These are phyloP conservation scores for Pristionchus arcanus DNA, from an alignment of 2,888 invertebrate genomes.

Conservation along the genomic window DNA sequence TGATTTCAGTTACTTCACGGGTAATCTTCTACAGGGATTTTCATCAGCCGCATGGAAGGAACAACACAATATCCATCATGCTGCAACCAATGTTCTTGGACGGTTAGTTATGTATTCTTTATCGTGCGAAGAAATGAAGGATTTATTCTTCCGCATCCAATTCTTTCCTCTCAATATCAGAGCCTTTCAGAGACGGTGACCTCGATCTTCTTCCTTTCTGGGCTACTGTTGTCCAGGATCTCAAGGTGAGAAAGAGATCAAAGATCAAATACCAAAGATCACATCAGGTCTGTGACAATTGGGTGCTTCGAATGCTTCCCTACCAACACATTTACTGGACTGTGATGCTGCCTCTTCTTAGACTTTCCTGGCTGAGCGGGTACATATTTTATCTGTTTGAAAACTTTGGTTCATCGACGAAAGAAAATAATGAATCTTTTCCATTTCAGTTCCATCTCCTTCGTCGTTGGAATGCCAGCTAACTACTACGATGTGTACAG, in stretches of 20 bases:
- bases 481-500: slow-evolving; percentile 72
- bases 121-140: too few relatives aligned
- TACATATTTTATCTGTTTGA: background rate
- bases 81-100: slow-evolving; percentile 76
- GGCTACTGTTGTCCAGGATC: slow-evolving; percentile 76
- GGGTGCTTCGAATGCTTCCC: slow-evolving; percentile 71
- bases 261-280: background rate
- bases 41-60: slow-evolving; percentile 78
- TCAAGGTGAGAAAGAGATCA: slow-evolving; percentile 63
- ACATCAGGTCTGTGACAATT: slow-evolving; percentile 65
- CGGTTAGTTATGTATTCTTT: background rate
- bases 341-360: slow-evolving; percentile 73
- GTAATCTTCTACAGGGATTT: slow-evolving; percentile 78
- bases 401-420: background rate
- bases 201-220: slow-evolving; percentile 77
- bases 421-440: background rate
- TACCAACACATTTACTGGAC: slow-evolving; percentile 78
- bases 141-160: background rate
- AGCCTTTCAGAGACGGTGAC: slow-evolving; percentile 74
- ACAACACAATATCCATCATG: slow-evolving; percentile 77
- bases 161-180: background rate
- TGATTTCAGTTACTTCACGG: slow-evolving; percentile 74
- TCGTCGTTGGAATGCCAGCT: slow-evolving; percentile 73
- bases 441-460: slow-evolving; percentile 71
- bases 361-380: slow-evolving; percentile 72